phyloP scores from a whole-genome alignment of 23 tunicate genomes.

The Trididemnum clinides region DNA sequence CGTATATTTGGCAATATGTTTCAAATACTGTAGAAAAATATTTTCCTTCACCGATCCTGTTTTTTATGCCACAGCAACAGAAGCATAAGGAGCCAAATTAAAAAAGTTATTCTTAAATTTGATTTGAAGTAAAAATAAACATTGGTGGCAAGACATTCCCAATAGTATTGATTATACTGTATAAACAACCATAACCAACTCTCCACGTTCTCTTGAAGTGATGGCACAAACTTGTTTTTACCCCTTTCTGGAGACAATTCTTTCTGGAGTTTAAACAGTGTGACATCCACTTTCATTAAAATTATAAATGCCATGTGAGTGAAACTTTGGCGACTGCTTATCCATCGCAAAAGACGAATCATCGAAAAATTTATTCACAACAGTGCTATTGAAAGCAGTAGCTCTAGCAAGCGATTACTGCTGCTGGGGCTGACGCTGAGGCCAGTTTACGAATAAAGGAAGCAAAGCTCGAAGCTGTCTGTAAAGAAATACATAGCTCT shows the following conservation, averaged over 20 bases:
- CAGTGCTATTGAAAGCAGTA: neutral
- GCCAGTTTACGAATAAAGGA: too few relatives aligned
- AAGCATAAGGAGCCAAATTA: neutral
- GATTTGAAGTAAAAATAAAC: neutral
- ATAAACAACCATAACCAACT: neutral
- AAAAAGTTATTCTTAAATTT: neutral
- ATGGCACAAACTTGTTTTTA: neutral
- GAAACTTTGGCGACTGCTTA: neutral
- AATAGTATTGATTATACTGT: neutral
- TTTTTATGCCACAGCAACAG: neutral
- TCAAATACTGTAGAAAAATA: neutral
- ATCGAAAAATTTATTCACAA: neutral
- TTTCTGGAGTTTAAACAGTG: neutral
- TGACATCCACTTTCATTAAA: neutral
- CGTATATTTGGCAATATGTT: neutral
- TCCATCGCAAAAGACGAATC: neutral
- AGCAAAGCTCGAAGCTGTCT: too few relatives aligned
- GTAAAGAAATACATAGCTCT: too few relatives aligned
- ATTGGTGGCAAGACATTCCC: neutral
- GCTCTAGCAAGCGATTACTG: neutral
- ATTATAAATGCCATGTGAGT: neutral
- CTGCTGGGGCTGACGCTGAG: neutral
- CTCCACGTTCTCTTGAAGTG: too few relatives aligned
- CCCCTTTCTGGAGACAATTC: neutral
- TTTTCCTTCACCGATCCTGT: neutral